Conservation (phyloP, 92 coral and sea anemone species). For the Actinostola sp. region DNA sequence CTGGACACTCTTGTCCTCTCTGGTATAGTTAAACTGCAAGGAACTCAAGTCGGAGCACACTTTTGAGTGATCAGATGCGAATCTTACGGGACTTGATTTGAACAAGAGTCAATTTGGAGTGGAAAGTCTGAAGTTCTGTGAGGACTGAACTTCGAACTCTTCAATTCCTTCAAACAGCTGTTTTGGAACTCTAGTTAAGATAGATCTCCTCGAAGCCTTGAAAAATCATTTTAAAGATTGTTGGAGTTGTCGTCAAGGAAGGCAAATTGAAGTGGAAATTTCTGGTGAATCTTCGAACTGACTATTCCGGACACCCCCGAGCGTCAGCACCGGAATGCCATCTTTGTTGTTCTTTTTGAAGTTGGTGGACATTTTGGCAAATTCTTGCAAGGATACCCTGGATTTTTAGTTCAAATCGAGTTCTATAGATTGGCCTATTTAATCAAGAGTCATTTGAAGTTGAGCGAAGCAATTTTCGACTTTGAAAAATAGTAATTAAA, state of each 20-base stretch:
- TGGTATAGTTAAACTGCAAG: too few relatives aligned
- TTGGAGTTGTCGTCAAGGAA: background rate
- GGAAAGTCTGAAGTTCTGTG: too few relatives aligned
- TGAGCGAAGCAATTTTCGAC: constrained; percentile 1
- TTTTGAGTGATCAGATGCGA: background rate
- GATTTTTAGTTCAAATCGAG: background rate
- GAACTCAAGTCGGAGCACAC: background rate
- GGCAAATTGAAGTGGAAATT: background rate
- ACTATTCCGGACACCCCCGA: background rate
- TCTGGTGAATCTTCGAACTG: background rate
- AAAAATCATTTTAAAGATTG: too few relatives aligned
- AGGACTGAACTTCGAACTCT: too few relatives aligned
- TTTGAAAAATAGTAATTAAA: constrained; percentile 14
- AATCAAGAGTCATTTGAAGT: background rate
- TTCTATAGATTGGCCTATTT: background rate
- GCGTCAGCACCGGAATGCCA: background rate
- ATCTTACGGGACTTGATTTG: too few relatives aligned
- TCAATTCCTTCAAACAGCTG: too few relatives aligned
- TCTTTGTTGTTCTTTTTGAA: background rate
- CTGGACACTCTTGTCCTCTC: background rate
- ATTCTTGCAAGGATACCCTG: background rate
- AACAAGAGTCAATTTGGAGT: background rate
- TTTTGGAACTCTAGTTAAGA: too few relatives aligned
- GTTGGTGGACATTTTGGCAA: background rate
- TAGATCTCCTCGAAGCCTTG: too few relatives aligned